Percentiles rank a stretch among this genome's conserved stretches.
phyloP scores from a whole-genome alignment of 64 coral and sea anemone genomes.

The Montipora cactus region DNA sequence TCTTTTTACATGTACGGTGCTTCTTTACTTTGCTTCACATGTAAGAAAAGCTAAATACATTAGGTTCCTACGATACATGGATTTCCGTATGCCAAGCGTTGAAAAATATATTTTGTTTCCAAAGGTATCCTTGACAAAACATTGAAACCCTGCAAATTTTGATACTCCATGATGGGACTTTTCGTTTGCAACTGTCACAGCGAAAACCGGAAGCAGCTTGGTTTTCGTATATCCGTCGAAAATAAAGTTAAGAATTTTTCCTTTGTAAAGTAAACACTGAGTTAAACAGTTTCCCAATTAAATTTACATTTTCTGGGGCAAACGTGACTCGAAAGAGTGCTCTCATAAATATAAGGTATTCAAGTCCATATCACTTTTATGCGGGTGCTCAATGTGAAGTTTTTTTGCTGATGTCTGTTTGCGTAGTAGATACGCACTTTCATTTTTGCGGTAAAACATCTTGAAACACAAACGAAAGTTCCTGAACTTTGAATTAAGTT shows the following conservation, averaged over 20 bases:
- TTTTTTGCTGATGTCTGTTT: neutral
- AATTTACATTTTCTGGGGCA: neutral
- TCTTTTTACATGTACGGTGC: neutral
- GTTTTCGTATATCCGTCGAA: neutral
- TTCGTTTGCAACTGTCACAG: neutral
- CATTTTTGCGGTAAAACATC: slow-evolving; percentile 9
- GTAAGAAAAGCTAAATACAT: no score
- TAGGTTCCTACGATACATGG: no score
- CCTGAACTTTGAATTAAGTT: neutral
- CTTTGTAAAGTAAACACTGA: neutral
- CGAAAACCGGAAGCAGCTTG: neutral
- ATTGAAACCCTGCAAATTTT: neutral
- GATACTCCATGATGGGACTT: neutral
- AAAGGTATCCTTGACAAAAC: neutral
- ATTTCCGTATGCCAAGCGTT: no score
- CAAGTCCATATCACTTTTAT: neutral
- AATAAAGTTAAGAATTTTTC: neutral
- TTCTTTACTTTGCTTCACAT: neutral
- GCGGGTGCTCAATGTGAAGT: neutral
- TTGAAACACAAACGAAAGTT: neutral
- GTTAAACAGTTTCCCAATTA: no score
- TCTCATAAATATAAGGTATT: neutral
- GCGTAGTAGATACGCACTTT: neutral
- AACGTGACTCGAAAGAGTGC: neutral
- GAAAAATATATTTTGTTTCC: no score